Base-by-base conservation (phyloP, 2,888 invertebrate genomes). In the Merodon equestris region DNA sequence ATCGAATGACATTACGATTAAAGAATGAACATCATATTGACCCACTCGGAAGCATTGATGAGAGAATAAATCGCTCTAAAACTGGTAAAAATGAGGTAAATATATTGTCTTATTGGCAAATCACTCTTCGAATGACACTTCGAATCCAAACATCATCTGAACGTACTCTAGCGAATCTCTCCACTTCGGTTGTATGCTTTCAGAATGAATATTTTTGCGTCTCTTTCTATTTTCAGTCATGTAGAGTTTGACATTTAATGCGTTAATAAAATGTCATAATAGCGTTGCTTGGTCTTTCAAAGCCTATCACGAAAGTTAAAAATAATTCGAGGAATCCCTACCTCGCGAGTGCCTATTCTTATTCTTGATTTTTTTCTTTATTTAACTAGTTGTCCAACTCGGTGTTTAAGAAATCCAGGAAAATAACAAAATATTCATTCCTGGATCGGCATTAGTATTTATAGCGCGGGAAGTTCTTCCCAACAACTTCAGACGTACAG, bases 201-300 rank as follows among this genome's bases (percentile, higher is more conserved):
- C 27, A 4, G 2, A 2, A 27, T 7, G 7, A 27, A 7, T 7
- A 4, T 27, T 4, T 7, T 27, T 27, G 27, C 18, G 14, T 70
- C 40, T 70, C 58, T 70, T 64, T 70, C 64, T 63, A 57, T 38
- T 61, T 68, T 68, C 60, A 67, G 47, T 77, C 45, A 45, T 45
- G 71, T 61, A 77, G 66, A 67, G 71, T 66, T 60, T 66, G 61
- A 34, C 27, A 45, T 61, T 47, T 36, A 17, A 38, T 45, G 63
- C 54, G 53, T 68, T 53, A 53, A 44, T 27, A 77, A 77, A 72
- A 72, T 77, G 77, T 77, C 77, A 77, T 77, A 77, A 77, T 72
- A 61, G 67, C 67, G 57, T 72, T 72, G 72, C 47, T 68, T 77
- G 72, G 18, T 58, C 66, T 67, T 50, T 42, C 14, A 5, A 66